Evolutionary conservation across 2,797 vertebrate genomes (phyloP), one percentile per base, ranked within the genome.

Genomic region (Sebastes kiyomatsui): DNA sequence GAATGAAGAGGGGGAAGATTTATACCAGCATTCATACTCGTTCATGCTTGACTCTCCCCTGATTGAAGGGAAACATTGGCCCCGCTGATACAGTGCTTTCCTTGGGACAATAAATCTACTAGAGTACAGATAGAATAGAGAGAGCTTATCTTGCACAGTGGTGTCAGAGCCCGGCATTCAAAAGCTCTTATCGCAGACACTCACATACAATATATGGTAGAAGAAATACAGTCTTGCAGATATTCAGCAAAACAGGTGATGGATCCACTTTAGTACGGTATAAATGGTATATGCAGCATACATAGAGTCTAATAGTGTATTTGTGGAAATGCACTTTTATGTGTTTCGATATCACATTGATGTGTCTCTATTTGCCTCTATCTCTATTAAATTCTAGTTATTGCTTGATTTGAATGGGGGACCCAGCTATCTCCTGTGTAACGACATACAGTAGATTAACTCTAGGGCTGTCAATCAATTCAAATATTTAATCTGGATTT

Each of bases 71-170:
- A 92, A 93, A 93, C 91, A 85, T 75, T 86, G 88, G 85, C 88
- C 79, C 68, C 67, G 81, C 69, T 89, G 94, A 94, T 94, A 88
- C 91, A 93, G 76, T 62, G 91, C 88, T 89, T 91, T 93, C 87
- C 84, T 77, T 69, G 77, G 91, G 86, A 93, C 90, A 88, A 91
- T 95, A 95, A 95, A 95, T 95, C 93, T 91, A 86, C 75, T 55
- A 56, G 79, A 86, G 73, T 67, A 75, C 84, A 77, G 90, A 92
- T 88, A 89, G 87, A 91, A 90, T 79, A 83, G 71, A 91, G 92
- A 80, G 80, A 88, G 93, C 92, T 95, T 96, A 96, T 96, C 96
- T 93, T 85, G 81, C 79, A 72, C 82, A 32, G 72, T 67, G 64
- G 90, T 92, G 92, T 94, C 92, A 91, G 87, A 89, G 87, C 77